Evolutionary conservation across 2,113 vertebrate species (phyloP).

Genomic region (Scomber colias): DNA sequence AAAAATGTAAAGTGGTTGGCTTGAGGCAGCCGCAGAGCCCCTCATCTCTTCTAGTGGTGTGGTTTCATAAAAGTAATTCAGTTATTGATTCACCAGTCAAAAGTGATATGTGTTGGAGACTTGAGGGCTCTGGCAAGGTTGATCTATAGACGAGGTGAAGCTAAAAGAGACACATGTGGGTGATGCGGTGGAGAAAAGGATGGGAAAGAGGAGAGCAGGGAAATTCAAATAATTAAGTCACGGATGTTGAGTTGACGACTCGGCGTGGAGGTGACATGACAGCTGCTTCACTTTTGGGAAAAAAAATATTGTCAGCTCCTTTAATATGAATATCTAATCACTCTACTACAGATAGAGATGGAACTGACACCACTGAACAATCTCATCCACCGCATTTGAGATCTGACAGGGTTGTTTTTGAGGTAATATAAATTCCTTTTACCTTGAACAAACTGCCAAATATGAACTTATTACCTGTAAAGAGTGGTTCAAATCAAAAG

Average conservation of each 20-base stretch:
- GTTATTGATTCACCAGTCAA: constrained; percentile 76
- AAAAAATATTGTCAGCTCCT: constrained; percentile 12
- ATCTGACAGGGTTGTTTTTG: constrained; percentile 1
- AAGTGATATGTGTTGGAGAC: constrained; percentile 70
- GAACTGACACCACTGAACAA: background rate
- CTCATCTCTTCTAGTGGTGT: constrained; percentile 72
- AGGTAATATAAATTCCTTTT: background rate
- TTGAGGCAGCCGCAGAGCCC: constrained; percentile 49
- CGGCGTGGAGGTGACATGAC: constrained; percentile 22
- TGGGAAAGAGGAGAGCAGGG: constrained; percentile 2
- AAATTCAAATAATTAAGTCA: constrained; percentile 41
- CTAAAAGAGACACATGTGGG: constrained; percentile 44
- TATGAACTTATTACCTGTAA: constrained; percentile 28
- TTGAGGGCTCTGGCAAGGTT: constrained; percentile 57
- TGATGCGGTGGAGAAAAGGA: constrained; percentile 8
- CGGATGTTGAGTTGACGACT: background rate
- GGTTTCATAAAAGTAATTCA: constrained; percentile 78
- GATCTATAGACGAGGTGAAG: constrained; percentile 58
- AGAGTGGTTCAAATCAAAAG: background rate
- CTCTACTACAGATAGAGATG: constrained; percentile 1
- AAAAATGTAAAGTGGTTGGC: constrained; percentile 76
- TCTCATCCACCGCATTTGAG: background rate
- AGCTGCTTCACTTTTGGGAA: constrained; percentile 27
- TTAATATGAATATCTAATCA: constrained; percentile 24
- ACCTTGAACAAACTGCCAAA: background rate